Base-by-base conservation (phyloP, 2,797 vertebrate species). In the Crypturellus tataupa region DNA sequence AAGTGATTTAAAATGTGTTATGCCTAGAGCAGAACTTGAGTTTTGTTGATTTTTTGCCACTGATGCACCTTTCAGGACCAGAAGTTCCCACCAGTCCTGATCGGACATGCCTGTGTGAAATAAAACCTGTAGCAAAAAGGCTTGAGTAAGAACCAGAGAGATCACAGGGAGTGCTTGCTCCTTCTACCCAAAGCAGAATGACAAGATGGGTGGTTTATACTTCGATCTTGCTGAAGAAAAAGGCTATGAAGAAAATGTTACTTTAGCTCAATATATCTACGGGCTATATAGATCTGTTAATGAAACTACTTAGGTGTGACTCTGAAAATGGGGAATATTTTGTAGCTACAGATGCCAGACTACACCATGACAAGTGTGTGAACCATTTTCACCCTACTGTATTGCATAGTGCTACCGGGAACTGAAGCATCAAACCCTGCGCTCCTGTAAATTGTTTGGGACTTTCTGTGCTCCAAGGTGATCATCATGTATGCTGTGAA, bases 311-410 rank as follows among this genome's bases (percentile, higher is more conserved):
- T 63, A 89, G 49, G 56, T 87, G 67, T 24, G 35, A 53, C 13
- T 29, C 35, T 3, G 5, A 40, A 90, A 53, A 29, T 27, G 9
- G 21, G 16, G 40, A 78, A 60, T 20, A n/a, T 7, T 46, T 7
- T 77, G 76, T 39, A 89, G 60, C 42, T 87, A 59, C 63, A 94
- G 64, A 80, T 73, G 60, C n/a, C 58, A 59, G 39, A 35, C 37
- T 73, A 64, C 0, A 0, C 64, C 76, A 62, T n/a, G 29, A 51
- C 42, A 87, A 77, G 77, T 7, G 55, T 55, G 73, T 85, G 70
- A 89, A 78, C 33, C 78, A 40, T 91, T 96, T 93, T 83, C 76
- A 80, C 17, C 13, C 55, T 18, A 2, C 89, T 85, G 31, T 29
- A 44, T 19, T 70, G 69, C 33, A 24, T 5, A 5, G 75, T 3